Conservation (phyloP, 1,140 invertebrate species). For the Scaptomyza graminum region DNA sequence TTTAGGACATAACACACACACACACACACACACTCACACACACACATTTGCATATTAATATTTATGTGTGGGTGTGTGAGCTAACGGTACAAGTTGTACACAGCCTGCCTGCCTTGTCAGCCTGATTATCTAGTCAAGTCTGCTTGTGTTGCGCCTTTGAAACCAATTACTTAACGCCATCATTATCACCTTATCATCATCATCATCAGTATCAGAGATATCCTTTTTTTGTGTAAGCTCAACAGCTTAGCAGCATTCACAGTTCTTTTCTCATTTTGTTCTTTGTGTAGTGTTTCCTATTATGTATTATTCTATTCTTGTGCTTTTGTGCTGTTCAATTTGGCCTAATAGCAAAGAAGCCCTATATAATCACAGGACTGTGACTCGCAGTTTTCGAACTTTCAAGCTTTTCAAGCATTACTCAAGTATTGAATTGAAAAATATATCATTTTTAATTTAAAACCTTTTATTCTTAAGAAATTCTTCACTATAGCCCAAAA, state of each 20-base stretch:
- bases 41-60: not conserved
- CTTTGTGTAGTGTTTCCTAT: not conserved
- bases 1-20: too few species aligned
- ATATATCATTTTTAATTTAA: too few species aligned
- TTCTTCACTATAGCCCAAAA: too few species aligned
- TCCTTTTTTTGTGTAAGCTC: not conserved
- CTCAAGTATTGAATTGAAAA: too few species aligned
- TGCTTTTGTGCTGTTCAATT: too few species aligned
- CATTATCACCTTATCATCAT: not conserved
- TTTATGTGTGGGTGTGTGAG: not conserved
- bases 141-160: not conserved
- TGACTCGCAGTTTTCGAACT: too few species aligned
- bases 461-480: too few species aligned
- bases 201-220: not conserved
- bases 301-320: too few species aligned
- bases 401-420: too few species aligned
- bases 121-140: slow-evolving; percentile 9
- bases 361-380: too few species aligned
- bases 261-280: not conserved
- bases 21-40: not conserved
- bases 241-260: not conserved
- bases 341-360: too few species aligned
- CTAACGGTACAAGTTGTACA: not conserved
- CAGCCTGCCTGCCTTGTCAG: not conserved
- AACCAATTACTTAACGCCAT: not conserved